Evolutionary conservation across 2,113 vertebrate species (phyloP), one percentile per base, ranked within the genome.

Genomic region (Entelurus aequoreus): DNA sequence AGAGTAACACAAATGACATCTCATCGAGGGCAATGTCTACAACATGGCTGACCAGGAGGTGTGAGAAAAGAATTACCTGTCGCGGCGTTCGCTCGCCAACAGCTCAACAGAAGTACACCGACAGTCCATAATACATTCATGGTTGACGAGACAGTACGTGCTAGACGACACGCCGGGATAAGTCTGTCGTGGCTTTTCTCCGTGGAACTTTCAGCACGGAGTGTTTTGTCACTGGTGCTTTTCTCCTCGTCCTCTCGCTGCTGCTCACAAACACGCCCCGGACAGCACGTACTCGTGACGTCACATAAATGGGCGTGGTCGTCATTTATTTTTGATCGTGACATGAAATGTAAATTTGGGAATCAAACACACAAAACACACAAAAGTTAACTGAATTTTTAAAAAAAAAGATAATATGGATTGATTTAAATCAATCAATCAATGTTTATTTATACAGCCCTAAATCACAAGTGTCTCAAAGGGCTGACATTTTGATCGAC

Each of bases 111-210:
- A 48, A 91, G 72, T 68, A 79, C 84, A 42, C 77, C 35, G 49
- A 88, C 52, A 65, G 68, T 81, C 80, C 83, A 88, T 16, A 90
- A 14, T 6, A 88, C 47, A 76, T 82, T 78, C 89, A 90, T 90
- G 53, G 54, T 54, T 10, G 19, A n/a, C 5, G 9, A 7, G n/a
- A 16, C 37, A 16, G 35, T 10, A 47, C 40, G 38, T 8, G 55
- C 40, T 13, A 8, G 16, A 59, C 48, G 50, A 59, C 36, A 10
- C n/a, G n/a, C 14, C 35, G 48, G 1, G 10, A 19, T 12, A 8
- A 5, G 6, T 0, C 4, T 6, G 42, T 11, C 6, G 8, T 16
- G 46, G 42, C 40, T 40, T 11, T 14, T 46, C 48, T 14, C 48
- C 57, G 3, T 3, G 1, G 44, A 47, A 60, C 54, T 40, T 38